Evolutionary conservation across 1,140 invertebrate genomes (phyloP).

Genomic region (Drosophila lacertosa): DNA sequence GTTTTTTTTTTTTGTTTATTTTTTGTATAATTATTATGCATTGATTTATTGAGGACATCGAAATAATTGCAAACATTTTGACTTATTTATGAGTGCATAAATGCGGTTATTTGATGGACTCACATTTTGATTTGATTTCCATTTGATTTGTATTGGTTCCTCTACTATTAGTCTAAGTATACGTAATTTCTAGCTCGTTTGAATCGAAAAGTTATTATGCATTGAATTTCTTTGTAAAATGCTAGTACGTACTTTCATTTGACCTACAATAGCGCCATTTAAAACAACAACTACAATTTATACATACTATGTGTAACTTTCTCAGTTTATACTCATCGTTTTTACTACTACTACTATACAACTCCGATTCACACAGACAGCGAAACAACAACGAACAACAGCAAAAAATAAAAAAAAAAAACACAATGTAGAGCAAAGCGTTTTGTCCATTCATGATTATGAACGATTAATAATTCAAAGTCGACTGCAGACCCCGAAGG

Average conservation of each 20-base stretch:
- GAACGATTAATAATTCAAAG: slow-evolving; percentile 25
- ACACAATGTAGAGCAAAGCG: slow-evolving; percentile 34
- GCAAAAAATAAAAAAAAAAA: too few species aligned
- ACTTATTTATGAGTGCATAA: slow-evolving; percentile 28
- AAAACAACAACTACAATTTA: too few species aligned
- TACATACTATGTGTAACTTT: slow-evolving; percentile 14
- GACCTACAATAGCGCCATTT: slow-evolving; percentile 20
- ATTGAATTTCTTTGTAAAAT: slow-evolving; percentile 64
- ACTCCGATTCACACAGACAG: slow-evolving; percentile 34
- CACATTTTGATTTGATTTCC: slow-evolving; percentile 12
- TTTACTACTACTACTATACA: too few species aligned
- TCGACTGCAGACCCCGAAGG: slow-evolving; percentile 83
- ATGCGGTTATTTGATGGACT: slow-evolving; percentile 61
- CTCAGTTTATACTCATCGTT: slow-evolving; percentile 28
- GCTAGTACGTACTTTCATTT: slow-evolving; percentile 47
- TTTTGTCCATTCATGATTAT: slow-evolving; percentile 26
- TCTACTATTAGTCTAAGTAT: slow-evolving; percentile 44
- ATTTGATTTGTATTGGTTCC: slow-evolving; percentile 32
- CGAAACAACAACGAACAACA: too few species aligned
- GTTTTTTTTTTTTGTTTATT: slow-evolving; percentile 56
- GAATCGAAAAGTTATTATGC: slow-evolving; percentile 69
- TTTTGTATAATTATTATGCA: slow-evolving; percentile 46
- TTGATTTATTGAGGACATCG: slow-evolving; percentile 38
- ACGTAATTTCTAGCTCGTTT: slow-evolving; percentile 73
- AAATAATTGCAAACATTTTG: slow-evolving; percentile 60